These are phyloP conservation scores for Platycnemis pennipes DNA, from an alignment of 2,888 invertebrate genomes.

Conservation along the genomic window DNA sequence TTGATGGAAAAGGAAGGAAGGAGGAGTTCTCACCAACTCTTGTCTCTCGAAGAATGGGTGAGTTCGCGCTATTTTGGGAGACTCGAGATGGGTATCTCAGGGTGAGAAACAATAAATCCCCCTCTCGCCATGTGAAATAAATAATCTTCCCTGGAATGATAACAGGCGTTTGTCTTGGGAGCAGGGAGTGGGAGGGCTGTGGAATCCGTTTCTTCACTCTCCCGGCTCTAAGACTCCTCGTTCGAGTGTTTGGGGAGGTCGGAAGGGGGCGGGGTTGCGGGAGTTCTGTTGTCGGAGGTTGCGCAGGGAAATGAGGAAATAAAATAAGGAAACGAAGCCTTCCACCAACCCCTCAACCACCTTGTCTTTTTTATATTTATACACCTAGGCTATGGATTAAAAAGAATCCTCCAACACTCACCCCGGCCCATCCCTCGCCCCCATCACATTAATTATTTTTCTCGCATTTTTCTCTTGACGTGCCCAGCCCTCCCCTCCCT, in stretches of 20 bases:
- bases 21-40: background rate
- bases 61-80: background rate
- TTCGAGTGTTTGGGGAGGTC: background rate
- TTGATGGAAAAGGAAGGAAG: background rate
- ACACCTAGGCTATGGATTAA: conserved; percentile 13
- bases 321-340: background rate
- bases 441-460: conserved; percentile 39
- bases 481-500: background rate
- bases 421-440: background rate
- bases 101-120: background rate
- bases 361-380: background rate
- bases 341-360: background rate
- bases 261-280: background rate
- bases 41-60: background rate
- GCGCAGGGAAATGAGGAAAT: background rate
- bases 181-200: too few species aligned
- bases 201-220: background rate
- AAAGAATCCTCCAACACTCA: background rate
- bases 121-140: background rate
- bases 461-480: background rate
- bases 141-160: background rate
- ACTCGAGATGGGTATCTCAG: background rate
- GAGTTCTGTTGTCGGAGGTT: background rate
- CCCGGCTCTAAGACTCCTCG: background rate
- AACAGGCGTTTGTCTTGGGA: background rate